Percentiles rank a stretch among this genome's conserved stretches.
These are phyloP conservation scores for Notodonta dromedarius DNA, from an alignment of 2,888 invertebrate genomes.

Conservation along the genomic window DNA sequence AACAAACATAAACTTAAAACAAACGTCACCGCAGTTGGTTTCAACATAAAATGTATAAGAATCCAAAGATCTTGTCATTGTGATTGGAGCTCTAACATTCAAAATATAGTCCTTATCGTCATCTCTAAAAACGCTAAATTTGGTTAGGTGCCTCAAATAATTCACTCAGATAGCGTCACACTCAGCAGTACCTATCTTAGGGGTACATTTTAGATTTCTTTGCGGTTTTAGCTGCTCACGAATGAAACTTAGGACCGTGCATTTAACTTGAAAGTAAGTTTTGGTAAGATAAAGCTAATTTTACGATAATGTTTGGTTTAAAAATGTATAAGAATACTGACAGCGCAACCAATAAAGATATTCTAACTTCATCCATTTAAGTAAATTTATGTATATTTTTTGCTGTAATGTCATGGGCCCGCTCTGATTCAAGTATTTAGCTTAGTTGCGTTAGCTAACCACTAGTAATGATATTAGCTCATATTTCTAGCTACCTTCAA, in stretches of 20 bases:
- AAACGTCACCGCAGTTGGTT: not conserved
- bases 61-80: not conserved
- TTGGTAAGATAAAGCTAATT: not conserved
- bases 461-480: too few species aligned
- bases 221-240: constrained; percentile 3
- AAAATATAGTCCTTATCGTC: constrained; percentile 1
- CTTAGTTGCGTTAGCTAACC: too few species aligned
- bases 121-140: constrained; percentile 8
- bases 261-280: not conserved
- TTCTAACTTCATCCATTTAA: too few species aligned
- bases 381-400: too few species aligned
- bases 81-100: constrained; percentile 3
- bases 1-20: not conserved
- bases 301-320: not conserved
- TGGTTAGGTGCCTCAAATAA: constrained; percentile 6
- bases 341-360: too few species aligned
- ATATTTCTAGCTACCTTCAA: too few species aligned
- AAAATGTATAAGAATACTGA: not conserved
- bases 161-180: constrained; percentile 8
- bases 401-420: too few species aligned
- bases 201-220: constrained; percentile 7
- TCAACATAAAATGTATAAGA: not conserved
- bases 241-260: not conserved
- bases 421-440: too few species aligned
- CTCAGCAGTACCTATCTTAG: constrained; percentile 7